These are phyloP conservation scores for Kryptolebias marmoratus DNA, from an alignment of 2,113 vertebrate species.

Conservation along the genomic window DNA sequence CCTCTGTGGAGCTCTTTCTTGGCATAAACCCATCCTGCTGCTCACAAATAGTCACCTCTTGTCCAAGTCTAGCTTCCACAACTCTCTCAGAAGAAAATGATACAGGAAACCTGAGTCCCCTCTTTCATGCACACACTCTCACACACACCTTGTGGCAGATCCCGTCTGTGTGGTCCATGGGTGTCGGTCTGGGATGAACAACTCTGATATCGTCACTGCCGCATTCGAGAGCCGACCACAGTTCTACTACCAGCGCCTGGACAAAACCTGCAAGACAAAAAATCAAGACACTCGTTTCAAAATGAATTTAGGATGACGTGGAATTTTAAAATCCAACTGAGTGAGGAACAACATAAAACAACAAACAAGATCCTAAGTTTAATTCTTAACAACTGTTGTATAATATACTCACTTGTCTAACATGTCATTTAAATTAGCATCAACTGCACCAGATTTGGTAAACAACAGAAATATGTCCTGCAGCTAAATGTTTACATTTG, in stretches of 20 bases:
- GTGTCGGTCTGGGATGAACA: slow-evolving; percentile 84
- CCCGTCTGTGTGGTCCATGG: slow-evolving; percentile 92
- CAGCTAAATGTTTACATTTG: neutral
- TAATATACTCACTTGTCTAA: neutral
- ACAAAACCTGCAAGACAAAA: slow-evolving; percentile 84
- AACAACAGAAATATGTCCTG: slow-evolving; percentile 6
- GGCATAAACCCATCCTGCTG: too few species aligned
- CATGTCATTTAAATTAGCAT: neutral
- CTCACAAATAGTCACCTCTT: too few species aligned
- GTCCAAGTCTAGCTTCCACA: too few species aligned
- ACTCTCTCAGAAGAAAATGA: too few species aligned
- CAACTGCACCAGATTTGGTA: neutral
- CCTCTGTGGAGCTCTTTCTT: too few species aligned
- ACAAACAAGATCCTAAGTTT: too few species aligned
- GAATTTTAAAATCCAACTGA: too few species aligned
- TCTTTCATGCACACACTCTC: neutral
- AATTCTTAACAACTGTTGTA: neutral
- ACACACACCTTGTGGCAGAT: slow-evolving; percentile 92
- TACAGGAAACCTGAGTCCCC: too few species aligned
- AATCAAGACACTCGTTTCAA: neutral
- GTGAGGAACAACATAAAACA: too few species aligned
- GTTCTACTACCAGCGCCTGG: slow-evolving; percentile 84
- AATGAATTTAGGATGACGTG: too few species aligned
- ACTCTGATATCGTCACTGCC: slow-evolving; percentile 88
- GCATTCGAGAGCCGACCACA: slow-evolving; percentile 92